phyloP scores from a whole-genome alignment of 2,797 vertebrate species.

The Coendou prehensilis region DNA sequence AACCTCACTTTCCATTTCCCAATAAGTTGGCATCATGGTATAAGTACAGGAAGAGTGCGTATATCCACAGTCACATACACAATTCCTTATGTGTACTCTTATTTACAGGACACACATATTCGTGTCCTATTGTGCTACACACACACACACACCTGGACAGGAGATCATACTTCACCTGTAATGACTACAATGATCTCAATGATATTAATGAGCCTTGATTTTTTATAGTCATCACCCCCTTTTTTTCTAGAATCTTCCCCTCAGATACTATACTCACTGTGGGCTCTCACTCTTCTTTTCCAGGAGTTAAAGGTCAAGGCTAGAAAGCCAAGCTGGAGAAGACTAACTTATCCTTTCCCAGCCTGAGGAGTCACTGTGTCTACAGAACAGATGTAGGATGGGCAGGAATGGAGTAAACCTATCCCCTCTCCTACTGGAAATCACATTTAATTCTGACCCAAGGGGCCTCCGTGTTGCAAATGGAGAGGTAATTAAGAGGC shows the following conservation, averaged over 20 bases:
- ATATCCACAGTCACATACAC: neutral
- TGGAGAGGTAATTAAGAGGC: constrained; percentile 80
- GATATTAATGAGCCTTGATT: neutral
- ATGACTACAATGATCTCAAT: neutral
- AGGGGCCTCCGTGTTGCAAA: constrained; percentile 66
- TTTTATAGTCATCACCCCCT: neutral
- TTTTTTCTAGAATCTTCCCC: constrained; percentile 43
- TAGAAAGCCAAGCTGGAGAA: constrained; percentile 1
- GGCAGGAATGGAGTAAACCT: constrained; percentile 56
- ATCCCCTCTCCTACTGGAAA: constrained; percentile 76
- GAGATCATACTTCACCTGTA: neutral
- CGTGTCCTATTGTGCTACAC: neutral
- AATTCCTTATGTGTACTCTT: neutral
- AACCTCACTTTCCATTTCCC: neutral
- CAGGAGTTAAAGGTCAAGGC: neutral
- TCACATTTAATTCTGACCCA: constrained; percentile 77
- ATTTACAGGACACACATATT: neutral
- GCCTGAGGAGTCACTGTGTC: constrained; percentile 49
- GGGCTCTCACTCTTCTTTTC: neutral
- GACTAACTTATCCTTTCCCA: neutral
- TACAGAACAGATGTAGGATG: constrained; percentile 62
- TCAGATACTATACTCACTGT: neutral
- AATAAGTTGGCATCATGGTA: neutral
- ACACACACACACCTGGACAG: neutral
- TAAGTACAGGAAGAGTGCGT: neutral